Conservation (phyloP, 2,888 invertebrate genomes). For the Gastrophysa polygoni region DNA sequence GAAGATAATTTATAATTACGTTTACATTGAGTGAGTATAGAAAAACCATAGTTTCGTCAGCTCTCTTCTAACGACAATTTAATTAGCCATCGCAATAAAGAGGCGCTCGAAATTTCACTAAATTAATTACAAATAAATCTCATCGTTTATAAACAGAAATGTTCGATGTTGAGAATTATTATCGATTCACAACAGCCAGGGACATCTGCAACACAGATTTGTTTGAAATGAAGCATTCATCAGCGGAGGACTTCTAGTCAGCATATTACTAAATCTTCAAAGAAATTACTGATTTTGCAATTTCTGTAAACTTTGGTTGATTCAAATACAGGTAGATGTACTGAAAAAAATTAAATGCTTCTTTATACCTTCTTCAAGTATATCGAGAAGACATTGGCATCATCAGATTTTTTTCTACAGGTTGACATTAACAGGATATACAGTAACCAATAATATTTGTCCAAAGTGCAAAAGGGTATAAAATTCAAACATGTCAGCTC, state of each 20-base stretch:
- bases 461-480: no score
- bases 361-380: no score
- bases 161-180: neutral
- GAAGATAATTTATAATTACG: neutral
- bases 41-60: slow-evolving; percentile 9
- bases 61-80: neutral
- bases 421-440: no score
- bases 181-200: neutral
- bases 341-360: no score
- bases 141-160: slow-evolving; percentile 3
- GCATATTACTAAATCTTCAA: neutral
- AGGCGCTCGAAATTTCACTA: slow-evolving; percentile 7
- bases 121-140: slow-evolving; percentile 15
- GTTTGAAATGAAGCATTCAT: neutral
- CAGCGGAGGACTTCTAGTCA: neutral
- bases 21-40: slow-evolving; percentile 2
- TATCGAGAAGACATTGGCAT: no score
- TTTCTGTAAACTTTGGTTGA: no score
- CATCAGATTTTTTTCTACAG: no score
- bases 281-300: no score
- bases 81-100: slow-evolving; percentile 7
- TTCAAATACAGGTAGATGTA: no score
- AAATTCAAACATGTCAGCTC: no score
- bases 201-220: slow-evolving; percentile 1
- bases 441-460: no score